Base-by-base conservation (phyloP, 2,888 invertebrate genomes). In the Thymelicus sylvestris region DNA sequence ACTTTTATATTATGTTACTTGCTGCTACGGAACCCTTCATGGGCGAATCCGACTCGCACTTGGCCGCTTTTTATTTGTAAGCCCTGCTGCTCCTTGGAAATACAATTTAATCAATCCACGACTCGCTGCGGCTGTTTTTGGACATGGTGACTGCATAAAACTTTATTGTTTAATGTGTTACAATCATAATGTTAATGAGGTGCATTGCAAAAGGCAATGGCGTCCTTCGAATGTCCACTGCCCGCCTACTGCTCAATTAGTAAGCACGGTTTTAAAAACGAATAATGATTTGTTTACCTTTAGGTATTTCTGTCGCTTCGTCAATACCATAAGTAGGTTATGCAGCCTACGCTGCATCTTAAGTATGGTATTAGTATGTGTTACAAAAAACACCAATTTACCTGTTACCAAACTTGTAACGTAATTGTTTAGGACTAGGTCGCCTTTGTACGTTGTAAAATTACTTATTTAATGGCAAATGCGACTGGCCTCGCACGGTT, bases 261-360 rank as follows among this genome's bases (percentile, higher is more conserved):
- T 80, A 79, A 77, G 76, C 81, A 76, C 74, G 78, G 74, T 77
- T 78, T 77, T 44, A 44, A 44, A 44, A 44, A 79, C 78, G 78
- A 80, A 80, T 85, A 85, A 84, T 80, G 81, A 84, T 87, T 86
- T 84, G 85, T 86, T 86, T 83, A 80, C 78, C 39, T 65, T 68
- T 78, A 79, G 74, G 77, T 80, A 81, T 80, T 79, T 79, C 79
- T 77, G 78, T 81, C 81, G 78, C 75, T 79, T 79, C 79, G 75
- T 80, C 78, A 73, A 75, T 70, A 73, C 78, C 78, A 76, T 80
- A 81, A 79, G 77, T 78, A 78, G 82, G 79, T 75, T 77, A 76
- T 71, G 75, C 84, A 74, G 75, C 85, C 85, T 83, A 86, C 85
- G 82, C 83, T 71, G 76, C 75, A 75, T 77, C 81, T 80, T 79